Evolutionary conservation across 2,113 vertebrate genomes (phyloP).

Genomic region (Poecile atricapillus): DNA sequence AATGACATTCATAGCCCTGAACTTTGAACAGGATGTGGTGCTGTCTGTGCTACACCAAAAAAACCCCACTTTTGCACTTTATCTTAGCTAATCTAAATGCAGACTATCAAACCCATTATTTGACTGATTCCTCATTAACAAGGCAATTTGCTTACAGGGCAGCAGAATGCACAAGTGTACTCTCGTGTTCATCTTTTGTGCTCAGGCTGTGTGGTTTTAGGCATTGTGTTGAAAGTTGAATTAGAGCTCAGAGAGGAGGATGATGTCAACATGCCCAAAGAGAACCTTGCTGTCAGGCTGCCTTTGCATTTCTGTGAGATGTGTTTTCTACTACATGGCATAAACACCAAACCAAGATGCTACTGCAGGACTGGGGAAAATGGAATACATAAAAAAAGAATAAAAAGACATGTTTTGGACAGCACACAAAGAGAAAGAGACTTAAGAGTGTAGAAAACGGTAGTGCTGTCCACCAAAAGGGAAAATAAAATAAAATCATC

Average conservation of each 20-base stretch:
- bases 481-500: not conserved
- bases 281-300: not conserved
- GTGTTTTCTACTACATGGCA: slow-evolving; percentile 29
- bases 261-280: slow-evolving; percentile 52
- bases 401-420: not conserved
- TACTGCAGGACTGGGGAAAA: not conserved
- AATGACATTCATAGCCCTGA: not conserved
- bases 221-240: slow-evolving; percentile 50
- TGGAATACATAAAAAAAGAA: not conserved
- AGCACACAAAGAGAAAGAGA: no score
- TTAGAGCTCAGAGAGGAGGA: slow-evolving; percentile 43
- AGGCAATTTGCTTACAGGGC: slow-evolving; percentile 60
- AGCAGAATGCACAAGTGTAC: slow-evolving; percentile 36
- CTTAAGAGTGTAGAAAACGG: not conserved
- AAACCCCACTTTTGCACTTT: not conserved
- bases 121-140: slow-evolving; percentile 46
- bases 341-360: not conserved
- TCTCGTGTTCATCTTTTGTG: slow-evolving; percentile 44
- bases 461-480: not conserved
- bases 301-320: slow-evolving; percentile 22
- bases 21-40: not conserved
- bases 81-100: slow-evolving; percentile 20
- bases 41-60: not conserved
- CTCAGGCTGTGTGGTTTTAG: not conserved
- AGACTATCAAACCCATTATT: slow-evolving; percentile 28